Evolutionary conservation across 1,140 invertebrate genomes (phyloP), one percentile per base, ranked within the genome.

Genomic region (Dreissena polymorpha): DNA sequence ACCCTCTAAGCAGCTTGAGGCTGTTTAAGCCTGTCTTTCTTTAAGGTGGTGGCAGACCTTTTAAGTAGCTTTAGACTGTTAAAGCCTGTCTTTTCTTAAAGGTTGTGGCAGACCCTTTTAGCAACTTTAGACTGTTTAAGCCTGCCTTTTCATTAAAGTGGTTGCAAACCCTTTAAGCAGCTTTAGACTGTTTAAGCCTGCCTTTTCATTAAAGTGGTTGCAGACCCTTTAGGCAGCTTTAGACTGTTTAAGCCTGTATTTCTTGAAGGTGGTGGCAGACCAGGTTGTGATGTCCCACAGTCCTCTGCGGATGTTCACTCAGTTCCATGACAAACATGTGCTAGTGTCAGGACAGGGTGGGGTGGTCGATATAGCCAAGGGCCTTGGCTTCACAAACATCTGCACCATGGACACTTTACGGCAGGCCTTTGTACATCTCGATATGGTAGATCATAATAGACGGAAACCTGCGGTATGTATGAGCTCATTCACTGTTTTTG

Each of bases 211-310:
- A n/a, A n/a, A n/a, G n/a, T n/a, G n/a, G 83, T 89, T 7, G 94
- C 95, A 86, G 95, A 95, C 5, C 95, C n/a, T n/a, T n/a, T n/a
- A n/a, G n/a, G n/a, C n/a, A n/a, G 2, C 39, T 39, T 39, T 39
- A 39, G 39, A 39, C 39, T 39, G 2, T 8, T 39, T 39, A 39
- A 39, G 39, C 8, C 57, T 5, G 21, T n/a, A 2, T 60, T 65
- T 72, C 53, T 83, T 88, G 10, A 78, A 94, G 94, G 90, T 95
- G n/a, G 83, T 89, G 5, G 94, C 95, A 86, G 95, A 95, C 5
- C 95, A 96, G 90, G 95, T 96, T 5, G 93, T 96, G 0, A 95
- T 96, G 94, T 95, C 95, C 2, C 96, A 96, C 89, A 95, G 95
- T 79, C 96, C 96, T 0, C 89, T 96, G 13, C 93, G 93, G 90